phyloP scores from a whole-genome alignment of 2,797 vertebrate species.

The Cichlasoma orientale region DNA sequence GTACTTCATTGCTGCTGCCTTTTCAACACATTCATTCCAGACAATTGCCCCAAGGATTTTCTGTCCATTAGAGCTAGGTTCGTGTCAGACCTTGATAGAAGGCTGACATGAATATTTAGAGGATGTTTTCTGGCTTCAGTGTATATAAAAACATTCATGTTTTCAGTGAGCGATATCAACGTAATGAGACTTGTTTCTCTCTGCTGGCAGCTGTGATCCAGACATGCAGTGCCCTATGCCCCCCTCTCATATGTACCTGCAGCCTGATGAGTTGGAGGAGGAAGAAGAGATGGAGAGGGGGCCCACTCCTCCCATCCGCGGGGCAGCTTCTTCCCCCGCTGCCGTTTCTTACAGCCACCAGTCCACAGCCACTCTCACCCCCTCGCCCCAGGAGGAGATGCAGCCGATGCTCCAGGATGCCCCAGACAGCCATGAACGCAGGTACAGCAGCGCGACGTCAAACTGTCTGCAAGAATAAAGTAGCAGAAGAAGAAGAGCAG shows the following conservation, averaged over 20 bases:
- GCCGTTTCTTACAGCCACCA: conserved; percentile 98
- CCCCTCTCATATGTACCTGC: conserved; percentile 95
- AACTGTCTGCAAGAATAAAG: background rate
- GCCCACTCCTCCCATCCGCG: conserved; percentile 93
- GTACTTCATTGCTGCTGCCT: conserved; percentile 18
- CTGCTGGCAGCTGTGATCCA: conserved; percentile 88
- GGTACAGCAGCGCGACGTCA: conserved; percentile 72
- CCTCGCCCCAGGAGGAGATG: conserved; percentile 96
- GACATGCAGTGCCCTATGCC: conserved; percentile 93
- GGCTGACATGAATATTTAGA: conserved; percentile 69
- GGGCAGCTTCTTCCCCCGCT: conserved; percentile 95
- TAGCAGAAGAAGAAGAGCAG: background rate
- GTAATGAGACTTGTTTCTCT: conserved; percentile 64
- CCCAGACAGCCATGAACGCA: conserved; percentile 89
- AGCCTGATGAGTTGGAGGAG: conserved; percentile 92
- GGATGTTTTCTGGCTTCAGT: conserved; percentile 39
- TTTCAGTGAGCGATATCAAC: conserved; percentile 48
- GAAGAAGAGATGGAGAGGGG: conserved; percentile 94
- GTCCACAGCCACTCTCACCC: conserved; percentile 97
- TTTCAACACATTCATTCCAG: conserved; percentile 26
- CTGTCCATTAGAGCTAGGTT: conserved; percentile 50
- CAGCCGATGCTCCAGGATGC: conserved; percentile 95
- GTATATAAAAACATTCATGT: conserved; percentile 38
- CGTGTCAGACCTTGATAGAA: conserved; percentile 61
- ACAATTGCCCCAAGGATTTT: conserved; percentile 39